Base-by-base conservation (phyloP, 2,113 vertebrate species). In the Irena cyanogastra region DNA sequence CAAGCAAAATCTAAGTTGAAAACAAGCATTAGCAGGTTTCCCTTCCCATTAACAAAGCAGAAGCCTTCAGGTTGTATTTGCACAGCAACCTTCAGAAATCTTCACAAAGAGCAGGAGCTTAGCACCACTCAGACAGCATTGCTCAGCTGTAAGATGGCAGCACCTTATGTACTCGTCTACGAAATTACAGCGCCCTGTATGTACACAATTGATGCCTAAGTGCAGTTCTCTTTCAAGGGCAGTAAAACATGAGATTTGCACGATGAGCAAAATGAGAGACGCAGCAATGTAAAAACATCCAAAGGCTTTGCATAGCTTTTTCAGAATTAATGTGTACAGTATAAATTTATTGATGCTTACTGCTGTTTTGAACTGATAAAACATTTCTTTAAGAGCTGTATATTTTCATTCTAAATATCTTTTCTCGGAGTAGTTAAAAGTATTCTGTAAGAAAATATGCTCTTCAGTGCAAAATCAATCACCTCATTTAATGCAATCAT, bases 301-400 rank as follows among this genome's bases (percentile, higher is more conserved):
- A 56, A 91, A 95, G 83, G 60, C 71, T 94, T 82, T 66, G 22
- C 22, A 31, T 41, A 50, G 83, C 59, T 91, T 87, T 86, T 94
- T 57, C 77, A 93, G 52, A 95, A 88, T 77, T 82, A 74, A 61
- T 96, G 81, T 83, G 95, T 95, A 84, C 66, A 76, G 70, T 81
- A 91, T 69, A 53, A 84, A 91, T 89, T 95, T 94, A 94, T 65
- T 84, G 92, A 92, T 65, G 54, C 45, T 76, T 44, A 95, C 61
- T 95, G 94, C 45, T 83, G 65, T 68, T 93, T 93, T 74, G 52
- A 93, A 89, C 74, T 87, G 52, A 93, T 76, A 93, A 96, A 96
- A 74, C 78, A 94, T 86, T 95, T 77, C 60, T 96, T 95, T 77
- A 66, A 85, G 86, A 86, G 77, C 19, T 17, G 45, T 45, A 4